phyloP scores from a whole-genome alignment of 1,140 invertebrate species.

The Listronotus oregonensis region DNA sequence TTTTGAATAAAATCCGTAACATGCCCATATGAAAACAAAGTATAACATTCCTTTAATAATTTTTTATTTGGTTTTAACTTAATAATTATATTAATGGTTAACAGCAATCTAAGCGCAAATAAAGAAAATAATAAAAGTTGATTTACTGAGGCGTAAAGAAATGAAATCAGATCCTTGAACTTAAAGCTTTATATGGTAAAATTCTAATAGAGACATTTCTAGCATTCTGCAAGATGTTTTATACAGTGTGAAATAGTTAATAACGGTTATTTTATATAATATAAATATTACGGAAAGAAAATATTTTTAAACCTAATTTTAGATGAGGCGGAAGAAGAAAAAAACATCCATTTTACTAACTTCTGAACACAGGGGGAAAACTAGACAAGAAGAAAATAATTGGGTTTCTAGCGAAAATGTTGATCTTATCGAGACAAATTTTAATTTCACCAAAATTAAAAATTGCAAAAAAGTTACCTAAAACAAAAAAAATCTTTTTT shows the following conservation, averaged over 20 bases:
- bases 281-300: too few species aligned
- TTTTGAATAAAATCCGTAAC: constrained; percentile 19
- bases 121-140: constrained; percentile 20
- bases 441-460: too few species aligned
- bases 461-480: too few species aligned
- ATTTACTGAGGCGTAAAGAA: constrained; percentile 16
- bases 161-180: constrained; percentile 26
- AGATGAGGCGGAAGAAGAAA: too few species aligned
- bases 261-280: too few species aligned
- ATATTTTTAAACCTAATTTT: too few species aligned
- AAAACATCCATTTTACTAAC: too few species aligned
- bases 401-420: too few species aligned
- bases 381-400: too few species aligned
- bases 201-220: constrained; percentile 21
- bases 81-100: constrained; percentile 12
- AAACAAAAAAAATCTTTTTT: too few species aligned
- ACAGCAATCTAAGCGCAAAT: constrained; percentile 7
- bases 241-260: background rate
- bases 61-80: constrained; percentile 14
- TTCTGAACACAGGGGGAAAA: too few species aligned
- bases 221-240: background rate
- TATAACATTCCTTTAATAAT: background rate
- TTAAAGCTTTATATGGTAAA: constrained; percentile 11
- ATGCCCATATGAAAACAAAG: constrained; percentile 5
- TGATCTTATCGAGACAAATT: too few species aligned